Evolutionary conservation across 2,888 invertebrate species (phyloP).

Genomic region (Schizaphis graminum): DNA sequence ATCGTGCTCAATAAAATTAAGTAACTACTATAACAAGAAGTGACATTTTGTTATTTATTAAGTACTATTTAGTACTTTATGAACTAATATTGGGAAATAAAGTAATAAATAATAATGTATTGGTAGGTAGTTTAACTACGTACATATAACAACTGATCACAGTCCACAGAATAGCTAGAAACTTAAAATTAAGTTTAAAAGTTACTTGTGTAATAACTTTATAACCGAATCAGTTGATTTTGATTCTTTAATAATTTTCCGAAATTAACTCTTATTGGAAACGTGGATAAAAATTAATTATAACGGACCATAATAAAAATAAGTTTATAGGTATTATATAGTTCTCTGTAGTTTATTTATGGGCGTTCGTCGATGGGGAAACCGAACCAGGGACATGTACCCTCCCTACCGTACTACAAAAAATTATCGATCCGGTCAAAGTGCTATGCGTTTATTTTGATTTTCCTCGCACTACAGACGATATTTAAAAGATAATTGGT

Average conservation of each 20-base stretch:
- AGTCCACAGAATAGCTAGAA: background rate
- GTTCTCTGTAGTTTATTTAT: background rate
- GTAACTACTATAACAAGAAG: background rate
- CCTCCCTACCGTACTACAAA: background rate
- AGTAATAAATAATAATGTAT: conserved; percentile 2
- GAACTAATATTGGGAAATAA: background rate
- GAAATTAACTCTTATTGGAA: background rate
- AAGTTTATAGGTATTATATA: background rate
- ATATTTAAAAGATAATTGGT: background rate
- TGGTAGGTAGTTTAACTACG: background rate
- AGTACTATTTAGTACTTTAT: background rate
- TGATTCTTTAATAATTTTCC: background rate
- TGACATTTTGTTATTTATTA: background rate
- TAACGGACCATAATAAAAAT: background rate
- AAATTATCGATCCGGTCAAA: background rate
- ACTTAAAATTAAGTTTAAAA: conserved; percentile 1
- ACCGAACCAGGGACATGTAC: background rate
- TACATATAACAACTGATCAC: background rate
- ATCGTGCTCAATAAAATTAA: conserved; percentile 6
- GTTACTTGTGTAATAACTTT: conserved; percentile 1
- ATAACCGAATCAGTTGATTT: background rate
- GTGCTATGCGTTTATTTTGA: background rate
- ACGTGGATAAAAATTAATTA: background rate
- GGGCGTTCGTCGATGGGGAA: background rate
- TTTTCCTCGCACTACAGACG: background rate